Percentiles rank a stretch among this genome's conserved stretches.
phyloP scores from a whole-genome alignment of 2,797 vertebrate genomes.

The Limosa lapponica region DNA sequence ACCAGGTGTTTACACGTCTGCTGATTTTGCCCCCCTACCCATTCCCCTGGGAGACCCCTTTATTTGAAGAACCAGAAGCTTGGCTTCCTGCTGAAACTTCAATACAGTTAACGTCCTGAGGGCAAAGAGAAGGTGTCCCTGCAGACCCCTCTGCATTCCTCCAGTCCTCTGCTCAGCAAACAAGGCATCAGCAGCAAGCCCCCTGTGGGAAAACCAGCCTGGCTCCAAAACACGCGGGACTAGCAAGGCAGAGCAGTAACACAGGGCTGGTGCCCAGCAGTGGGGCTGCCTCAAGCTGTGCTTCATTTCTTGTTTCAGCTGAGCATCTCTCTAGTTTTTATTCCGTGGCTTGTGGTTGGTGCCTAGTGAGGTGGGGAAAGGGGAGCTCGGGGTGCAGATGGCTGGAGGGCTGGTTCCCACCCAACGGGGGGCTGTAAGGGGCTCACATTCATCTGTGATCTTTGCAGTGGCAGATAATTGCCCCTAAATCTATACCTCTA shows the following conservation, averaged over 20 bases:
- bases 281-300: neutral
- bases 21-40: neutral
- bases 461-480: neutral
- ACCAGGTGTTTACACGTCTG: conserved; percentile 28
- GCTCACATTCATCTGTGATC: neutral
- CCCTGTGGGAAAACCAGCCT: neutral
- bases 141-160: neutral
- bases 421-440: neutral
- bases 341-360: neutral
- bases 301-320: neutral
- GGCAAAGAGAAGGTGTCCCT: neutral
- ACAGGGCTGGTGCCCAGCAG: neutral
- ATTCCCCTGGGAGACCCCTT: neutral
- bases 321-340: neutral
- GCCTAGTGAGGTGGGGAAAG: neutral
- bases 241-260: neutral
- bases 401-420: neutral
- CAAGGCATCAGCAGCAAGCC: neutral
- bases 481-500: neutral
- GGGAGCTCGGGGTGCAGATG: neutral
- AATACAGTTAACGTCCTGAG: neutral
- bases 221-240: neutral
- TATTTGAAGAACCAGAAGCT: conserved; percentile 53
- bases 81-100: conserved; percentile 56
- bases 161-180: neutral